Evolutionary conservation across 1,140 invertebrate species (phyloP).

Genomic region (Schlechtendalia chinensis): DNA sequence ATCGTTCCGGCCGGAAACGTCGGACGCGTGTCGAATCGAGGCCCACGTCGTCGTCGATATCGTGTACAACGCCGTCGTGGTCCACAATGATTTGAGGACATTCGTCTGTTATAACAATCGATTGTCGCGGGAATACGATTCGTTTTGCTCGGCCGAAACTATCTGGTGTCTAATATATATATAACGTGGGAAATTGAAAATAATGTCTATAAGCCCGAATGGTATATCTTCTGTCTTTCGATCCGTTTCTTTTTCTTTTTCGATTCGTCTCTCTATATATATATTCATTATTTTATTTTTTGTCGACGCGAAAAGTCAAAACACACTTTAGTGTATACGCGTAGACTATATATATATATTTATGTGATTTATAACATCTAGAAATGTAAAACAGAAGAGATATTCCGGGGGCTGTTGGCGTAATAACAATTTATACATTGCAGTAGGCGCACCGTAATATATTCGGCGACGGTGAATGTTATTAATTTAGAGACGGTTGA

Average conservation of each 20-base stretch:
- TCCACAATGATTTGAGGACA: too few species aligned
- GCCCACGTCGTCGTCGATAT: too few species aligned
- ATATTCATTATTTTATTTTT: neutral
- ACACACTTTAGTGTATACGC: neutral
- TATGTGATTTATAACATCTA: neutral
- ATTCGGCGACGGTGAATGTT: neutral
- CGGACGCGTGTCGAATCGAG: too few species aligned
- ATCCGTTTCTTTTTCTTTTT: neutral
- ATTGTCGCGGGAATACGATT: too few species aligned
- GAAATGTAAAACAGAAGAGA: conserved; percentile 1
- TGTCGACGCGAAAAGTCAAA: neutral
- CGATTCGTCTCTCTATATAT: neutral
- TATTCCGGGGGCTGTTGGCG: neutral
- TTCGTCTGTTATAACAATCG: too few species aligned
- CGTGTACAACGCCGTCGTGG: too few species aligned
- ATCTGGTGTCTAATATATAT: neutral
- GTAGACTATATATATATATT: neutral
- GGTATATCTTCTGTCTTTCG: neutral
- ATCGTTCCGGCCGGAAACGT: too few species aligned
- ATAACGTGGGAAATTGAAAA: neutral
- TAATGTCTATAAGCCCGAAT: neutral
- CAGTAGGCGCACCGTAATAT: neutral
- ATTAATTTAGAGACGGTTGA: neutral
- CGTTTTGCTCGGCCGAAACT: too few species aligned
- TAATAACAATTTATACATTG: neutral